Base-by-base conservation (phyloP, 2,113 vertebrate genomes). In the Panurus biarmicus region DNA sequence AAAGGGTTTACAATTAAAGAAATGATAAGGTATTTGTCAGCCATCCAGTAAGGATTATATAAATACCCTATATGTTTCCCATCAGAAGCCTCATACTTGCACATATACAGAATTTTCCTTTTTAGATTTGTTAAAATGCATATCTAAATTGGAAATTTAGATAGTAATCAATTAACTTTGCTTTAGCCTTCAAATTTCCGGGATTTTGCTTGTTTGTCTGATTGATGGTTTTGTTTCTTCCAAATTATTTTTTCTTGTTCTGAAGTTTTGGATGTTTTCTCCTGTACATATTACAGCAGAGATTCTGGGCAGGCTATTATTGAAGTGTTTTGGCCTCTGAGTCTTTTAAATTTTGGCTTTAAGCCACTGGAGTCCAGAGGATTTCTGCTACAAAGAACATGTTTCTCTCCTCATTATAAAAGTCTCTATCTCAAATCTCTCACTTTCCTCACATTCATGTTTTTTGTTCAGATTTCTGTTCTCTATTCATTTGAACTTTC, bases 391-490 rank as follows among this genome's bases (percentile, higher is more conserved):
- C 50, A 24, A 90, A 73, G 9, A 2, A 33, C 8, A 36, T 47
- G 5, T 1, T 61, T 47, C 45, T 47, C 20, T n/a, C 3, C 47
- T 82, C 47, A 24, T 33, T 62, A 65, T 53, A 14, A 35, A 66
- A 17, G 1, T n/a, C 7, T 35, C 21, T 31, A 6, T 10, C 18
- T 79, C 51, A 45, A 51, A 47, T 48, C 6, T 62, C 23, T 76
- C 28, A 0, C 9, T 62, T 89, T 77, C 51, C 12, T 81, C 19
- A 16, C 0, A 0, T 29, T 74, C 9, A 19, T 18, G 22, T 2
- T 44, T 87, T 62, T 65, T 73, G 10, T 20, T 56, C 29, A 60
- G 33, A 18, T 31, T 11, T 14, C 14, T 66, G 5, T 42, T 54
- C 31, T 64, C 74, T 42, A 12, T 7, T 65, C 28, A 67, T 5